Evolutionary conservation across 2,113 vertebrate genomes (phyloP), one percentile per base, ranked within the genome.

Genomic region (Actenoides hombroni): DNA sequence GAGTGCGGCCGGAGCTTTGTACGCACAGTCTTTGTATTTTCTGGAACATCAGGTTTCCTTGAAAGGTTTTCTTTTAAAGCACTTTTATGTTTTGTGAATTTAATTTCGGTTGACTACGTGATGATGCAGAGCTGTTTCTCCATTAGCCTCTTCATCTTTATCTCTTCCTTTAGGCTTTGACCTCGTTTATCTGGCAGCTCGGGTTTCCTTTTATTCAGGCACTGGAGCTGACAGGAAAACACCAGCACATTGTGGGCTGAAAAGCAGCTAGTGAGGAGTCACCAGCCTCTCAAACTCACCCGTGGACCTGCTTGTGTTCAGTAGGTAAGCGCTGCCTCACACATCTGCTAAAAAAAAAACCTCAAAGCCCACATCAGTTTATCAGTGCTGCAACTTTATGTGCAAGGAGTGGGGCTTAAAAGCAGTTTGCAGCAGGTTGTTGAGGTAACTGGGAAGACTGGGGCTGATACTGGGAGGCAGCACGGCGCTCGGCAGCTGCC

Each of bases 321-420:
- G 54, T 13, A 24, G 46, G 1, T 19, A 39, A 35, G 40, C 5
- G 0, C 2, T 5, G 24, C 7, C 8, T n/a, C 25, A 4, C 5
- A 4, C 29, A 40, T 5, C 11, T 56, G 40, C 56, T 40, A 14
- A 60, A 39, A 64, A 9, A 9, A 13, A 18, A 21, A 8, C 31
- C 26, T 42, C 37, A 2, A 6, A 42, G 6, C 4, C 23, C 19
- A 5, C 20, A 2, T 6, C 5, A 11, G 14, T 39, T 17, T 39
- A 4, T 57, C 35, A 7, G 0, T 7, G 60, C 77, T 23, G 31
- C 35, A 8, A 1, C 68, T 10, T 31, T 3, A 1, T 5, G 4
- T 19, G 40, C 31, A 8, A 15, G 44, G 18, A 68, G 46, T 0
- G 46, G 29, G 48, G 56, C 56, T 70, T 17, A 5, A 18, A 69